Percentiles rank a stretch among this genome's conserved stretches.
Evolutionary conservation across 2,888 invertebrate genomes (phyloP).

Genomic region (Blera fallax): DNA sequence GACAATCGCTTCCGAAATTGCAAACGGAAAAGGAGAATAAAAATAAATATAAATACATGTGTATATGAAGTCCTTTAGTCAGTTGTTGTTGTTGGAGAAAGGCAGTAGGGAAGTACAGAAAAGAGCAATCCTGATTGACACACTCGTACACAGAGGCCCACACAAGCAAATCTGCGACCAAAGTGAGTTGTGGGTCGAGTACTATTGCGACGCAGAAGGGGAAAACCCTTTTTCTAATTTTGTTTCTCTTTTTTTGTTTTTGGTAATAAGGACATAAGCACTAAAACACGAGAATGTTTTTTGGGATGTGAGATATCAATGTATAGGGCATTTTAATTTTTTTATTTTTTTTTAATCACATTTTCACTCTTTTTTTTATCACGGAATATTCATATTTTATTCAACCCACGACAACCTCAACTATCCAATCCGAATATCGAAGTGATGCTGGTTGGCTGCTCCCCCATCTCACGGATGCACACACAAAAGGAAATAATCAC

Average conservation of each 20-base stretch:
- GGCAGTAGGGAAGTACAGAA: neutral
- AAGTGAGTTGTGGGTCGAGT: constrained; percentile 2
- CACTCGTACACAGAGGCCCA: constrained; percentile 24
- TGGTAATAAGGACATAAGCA: constrained; percentile 21
- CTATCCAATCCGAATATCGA: neutral
- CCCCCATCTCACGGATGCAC: neutral
- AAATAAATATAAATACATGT: neutral
- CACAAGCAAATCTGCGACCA: constrained; percentile 11
- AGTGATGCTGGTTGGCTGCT: neutral
- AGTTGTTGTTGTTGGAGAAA: neutral
- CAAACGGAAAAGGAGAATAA: neutral
- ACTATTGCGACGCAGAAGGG: constrained; percentile 3
- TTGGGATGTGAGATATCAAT: constrained; percentile 3
- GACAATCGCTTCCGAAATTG: constrained; percentile 2
- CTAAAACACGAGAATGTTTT: neutral
- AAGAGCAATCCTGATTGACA: constrained; percentile 15
- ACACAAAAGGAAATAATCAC: constrained; percentile 3
- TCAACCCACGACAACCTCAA: neutral
- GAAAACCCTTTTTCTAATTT: constrained; percentile 26
- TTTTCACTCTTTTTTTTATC: neutral
- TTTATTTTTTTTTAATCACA: neutral
- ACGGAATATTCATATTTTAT: neutral
- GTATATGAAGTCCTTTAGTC: neutral
- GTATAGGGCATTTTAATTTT: neutral
- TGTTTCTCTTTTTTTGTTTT: neutral